Percentiles rank a stretch among this genome's conserved stretches.
Conservation (phyloP, 1,140 invertebrate genomes). For the Heliconius himera region DNA sequence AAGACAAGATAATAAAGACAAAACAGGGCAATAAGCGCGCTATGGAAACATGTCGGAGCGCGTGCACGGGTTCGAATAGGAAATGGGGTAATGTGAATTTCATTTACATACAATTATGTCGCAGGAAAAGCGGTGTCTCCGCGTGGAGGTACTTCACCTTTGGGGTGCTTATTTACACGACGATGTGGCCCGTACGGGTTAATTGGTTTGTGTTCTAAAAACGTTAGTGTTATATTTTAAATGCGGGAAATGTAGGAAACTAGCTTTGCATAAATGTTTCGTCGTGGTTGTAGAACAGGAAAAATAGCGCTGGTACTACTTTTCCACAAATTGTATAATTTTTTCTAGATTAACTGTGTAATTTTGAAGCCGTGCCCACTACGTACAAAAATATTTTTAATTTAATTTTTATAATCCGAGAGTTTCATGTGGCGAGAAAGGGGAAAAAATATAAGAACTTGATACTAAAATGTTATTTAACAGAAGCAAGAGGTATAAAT, state of each 20-base stretch:
- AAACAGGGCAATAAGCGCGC: constrained; percentile 68
- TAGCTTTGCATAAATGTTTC: not conserved
- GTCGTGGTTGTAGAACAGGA: not conserved
- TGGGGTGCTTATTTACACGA: constrained; percentile 63
- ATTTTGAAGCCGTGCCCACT: too few species aligned
- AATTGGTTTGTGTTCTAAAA: constrained; percentile 36
- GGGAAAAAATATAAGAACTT: not conserved
- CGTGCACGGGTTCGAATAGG: constrained; percentile 56
- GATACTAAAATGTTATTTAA: not conserved
- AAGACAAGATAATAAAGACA: constrained; percentile 68
- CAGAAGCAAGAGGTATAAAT: not conserved
- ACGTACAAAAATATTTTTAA: too few species aligned
- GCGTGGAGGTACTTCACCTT: constrained; percentile 48
- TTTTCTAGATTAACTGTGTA: too few species aligned
- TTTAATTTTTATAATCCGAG: too few species aligned
- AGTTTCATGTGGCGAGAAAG: too few species aligned
- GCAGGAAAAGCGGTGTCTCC: constrained; percentile 58
- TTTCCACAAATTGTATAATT: not conserved
- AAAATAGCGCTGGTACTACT: not conserved
- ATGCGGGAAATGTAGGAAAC: not conserved
- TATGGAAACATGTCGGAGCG: constrained; percentile 63
- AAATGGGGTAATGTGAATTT: constrained; percentile 75
- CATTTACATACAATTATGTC: constrained; percentile 79
- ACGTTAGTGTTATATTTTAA: not conserved
- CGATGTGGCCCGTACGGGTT: constrained; percentile 57